phyloP scores from a whole-genome alignment of 2,888 invertebrate genomes.

The Ferrisia virgata region DNA sequence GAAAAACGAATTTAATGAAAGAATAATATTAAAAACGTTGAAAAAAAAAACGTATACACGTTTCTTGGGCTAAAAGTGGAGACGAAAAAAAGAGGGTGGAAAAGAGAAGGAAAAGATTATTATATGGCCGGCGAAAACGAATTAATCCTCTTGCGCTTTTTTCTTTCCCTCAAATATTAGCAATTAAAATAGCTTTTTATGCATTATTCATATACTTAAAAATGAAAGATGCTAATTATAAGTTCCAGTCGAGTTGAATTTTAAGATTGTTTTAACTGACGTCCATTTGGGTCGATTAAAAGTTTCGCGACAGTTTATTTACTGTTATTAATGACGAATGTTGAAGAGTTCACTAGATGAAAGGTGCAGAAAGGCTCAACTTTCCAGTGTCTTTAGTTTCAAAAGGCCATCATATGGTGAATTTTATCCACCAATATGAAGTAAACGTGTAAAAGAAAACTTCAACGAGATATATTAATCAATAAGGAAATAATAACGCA shows the following conservation, averaged over 20 bases:
- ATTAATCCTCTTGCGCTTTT: slow-evolving; percentile 29
- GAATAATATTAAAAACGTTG: slow-evolving; percentile 27
- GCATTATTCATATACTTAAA: slow-evolving; percentile 26
- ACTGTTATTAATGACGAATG: neutral
- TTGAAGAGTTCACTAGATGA: no score
- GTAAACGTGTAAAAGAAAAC: no score
- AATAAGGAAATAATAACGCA: no score
- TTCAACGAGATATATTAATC: no score
- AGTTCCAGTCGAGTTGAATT: slow-evolving; percentile 25
- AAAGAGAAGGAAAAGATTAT: slow-evolving; percentile 18
- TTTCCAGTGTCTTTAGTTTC: no score
- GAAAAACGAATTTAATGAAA: slow-evolving; percentile 27
- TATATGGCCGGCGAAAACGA: slow-evolving; percentile 26
- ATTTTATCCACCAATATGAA: no score
- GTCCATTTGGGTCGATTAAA: slow-evolving; percentile 23
- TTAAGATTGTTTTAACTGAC: slow-evolving; percentile 28
- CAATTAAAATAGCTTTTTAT: slow-evolving; percentile 30
- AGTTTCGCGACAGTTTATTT: slow-evolving; percentile 21
- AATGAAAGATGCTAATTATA: slow-evolving; percentile 30
- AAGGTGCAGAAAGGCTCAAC: no score
- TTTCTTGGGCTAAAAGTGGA: slow-evolving; percentile 5
- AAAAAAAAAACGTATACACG: slow-evolving; percentile 12
- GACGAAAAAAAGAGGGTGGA: slow-evolving; percentile 13
- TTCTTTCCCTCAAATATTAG: slow-evolving; percentile 22
- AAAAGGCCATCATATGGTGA: no score